Percentiles rank a stretch among this genome's conserved stretches.
These are phyloP conservation scores for Drosophila conformis DNA, from an alignment of 2,888 invertebrate species.

Conservation along the genomic window DNA sequence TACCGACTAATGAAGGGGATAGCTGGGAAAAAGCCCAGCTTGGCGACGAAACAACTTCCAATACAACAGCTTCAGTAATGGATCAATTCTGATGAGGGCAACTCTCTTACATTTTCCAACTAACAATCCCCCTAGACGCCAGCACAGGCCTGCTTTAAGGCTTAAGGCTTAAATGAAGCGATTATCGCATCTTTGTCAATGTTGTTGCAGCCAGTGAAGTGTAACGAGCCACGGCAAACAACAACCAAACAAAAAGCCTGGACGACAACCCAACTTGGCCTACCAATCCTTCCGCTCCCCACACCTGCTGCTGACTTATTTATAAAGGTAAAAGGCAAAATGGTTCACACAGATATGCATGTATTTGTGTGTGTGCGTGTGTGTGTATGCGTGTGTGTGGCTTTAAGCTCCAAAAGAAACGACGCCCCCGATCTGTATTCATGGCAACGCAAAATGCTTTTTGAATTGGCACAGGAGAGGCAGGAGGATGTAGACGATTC, in stretches of 20 bases:
- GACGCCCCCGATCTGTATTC: slow-evolving; percentile 28
- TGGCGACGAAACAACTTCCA: background rate
- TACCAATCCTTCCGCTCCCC: slow-evolving; percentile 7
- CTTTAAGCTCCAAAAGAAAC: slow-evolving; percentile 54
- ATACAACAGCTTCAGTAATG: slow-evolving; percentile 20
- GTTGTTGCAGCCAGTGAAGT: slow-evolving; percentile 66
- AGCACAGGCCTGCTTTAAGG: slow-evolving; percentile 54
- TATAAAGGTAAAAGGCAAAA: slow-evolving; percentile 46
- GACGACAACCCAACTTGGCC: slow-evolving; percentile 21
- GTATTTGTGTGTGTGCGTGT: slow-evolving; percentile 5
- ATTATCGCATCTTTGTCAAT: slow-evolving; percentile 80
- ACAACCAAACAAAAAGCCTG: slow-evolving; percentile 45
- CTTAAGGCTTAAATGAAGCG: slow-evolving; percentile 75
- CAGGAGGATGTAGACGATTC: slow-evolving; percentile 35
- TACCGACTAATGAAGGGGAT: slow-evolving; percentile 9
- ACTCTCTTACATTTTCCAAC: slow-evolving; percentile 10
- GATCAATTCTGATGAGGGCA: slow-evolving; percentile 36
- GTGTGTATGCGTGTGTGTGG: slow-evolving; percentile 18
- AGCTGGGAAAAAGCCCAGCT: background rate
- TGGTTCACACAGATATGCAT: slow-evolving; percentile 19
- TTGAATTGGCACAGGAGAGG: slow-evolving; percentile 22
- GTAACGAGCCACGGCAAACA: slow-evolving; percentile 59
- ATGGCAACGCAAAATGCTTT: slow-evolving; percentile 40
- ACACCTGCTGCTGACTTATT: slow-evolving; percentile 30
- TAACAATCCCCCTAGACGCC: slow-evolving; percentile 7